phyloP scores from a whole-genome alignment of 1,140 invertebrate genomes.

The Anoplophora glabripennis region DNA sequence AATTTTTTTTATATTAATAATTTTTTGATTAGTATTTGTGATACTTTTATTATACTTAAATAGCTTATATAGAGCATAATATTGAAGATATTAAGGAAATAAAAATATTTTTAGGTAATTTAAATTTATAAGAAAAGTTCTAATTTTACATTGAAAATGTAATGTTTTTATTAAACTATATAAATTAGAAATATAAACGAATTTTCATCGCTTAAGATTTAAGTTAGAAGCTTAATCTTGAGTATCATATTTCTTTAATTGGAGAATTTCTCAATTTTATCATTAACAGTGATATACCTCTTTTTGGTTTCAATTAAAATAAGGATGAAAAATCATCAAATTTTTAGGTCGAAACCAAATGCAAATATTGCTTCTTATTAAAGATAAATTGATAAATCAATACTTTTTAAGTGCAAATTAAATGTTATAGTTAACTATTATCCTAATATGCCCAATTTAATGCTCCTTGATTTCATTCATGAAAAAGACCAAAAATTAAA shows the following conservation, averaged over 20 bases:
- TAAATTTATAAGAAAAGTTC: conserved; percentile 26
- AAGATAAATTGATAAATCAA: no score
- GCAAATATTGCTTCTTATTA: no score
- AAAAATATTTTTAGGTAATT: conserved; percentile 50
- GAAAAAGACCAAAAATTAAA: no score
- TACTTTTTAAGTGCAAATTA: conserved; percentile 62
- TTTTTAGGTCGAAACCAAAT: conserved; percentile 60
- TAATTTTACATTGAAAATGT: conserved; percentile 61
- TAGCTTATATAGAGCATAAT: conserved; percentile 60
- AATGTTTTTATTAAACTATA: conserved; percentile 58
- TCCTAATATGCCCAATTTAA: conserved; percentile 57
- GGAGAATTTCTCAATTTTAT: no score
- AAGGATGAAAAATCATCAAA: conserved; percentile 51
- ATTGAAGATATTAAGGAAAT: conserved; percentile 59
- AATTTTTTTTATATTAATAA: conserved; percentile 49
- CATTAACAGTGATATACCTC: no score
- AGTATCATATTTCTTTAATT: no score
- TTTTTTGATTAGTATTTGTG: conserved; percentile 47
- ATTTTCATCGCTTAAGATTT: no score
- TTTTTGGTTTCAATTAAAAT: conserved; percentile 49
- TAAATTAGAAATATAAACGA: no score
- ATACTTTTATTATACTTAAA: conserved; percentile 50
- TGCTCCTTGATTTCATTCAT: conserved; percentile 59
- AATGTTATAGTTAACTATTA: conserved; percentile 63
- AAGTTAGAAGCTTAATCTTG: no score